These are phyloP conservation scores for Mormyrops attenuatus DNA, from an alignment of 2,797 vertebrate species.

Conservation along the genomic window DNA sequence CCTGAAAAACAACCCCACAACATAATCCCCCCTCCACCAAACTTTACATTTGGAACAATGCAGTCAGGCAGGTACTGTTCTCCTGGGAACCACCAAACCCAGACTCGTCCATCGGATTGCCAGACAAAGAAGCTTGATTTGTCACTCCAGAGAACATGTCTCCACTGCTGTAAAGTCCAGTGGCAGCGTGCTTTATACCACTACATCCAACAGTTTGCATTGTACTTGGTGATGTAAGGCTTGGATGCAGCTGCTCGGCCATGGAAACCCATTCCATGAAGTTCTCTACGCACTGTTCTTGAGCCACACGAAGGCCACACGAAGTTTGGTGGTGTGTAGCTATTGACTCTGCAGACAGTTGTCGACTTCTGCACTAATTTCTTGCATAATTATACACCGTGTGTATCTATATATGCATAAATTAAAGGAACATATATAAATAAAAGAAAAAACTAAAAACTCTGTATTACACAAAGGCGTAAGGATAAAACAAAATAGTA, in stretches of 20 bases:
- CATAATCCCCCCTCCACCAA: background rate
- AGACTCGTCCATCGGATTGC: background rate
- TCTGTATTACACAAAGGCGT: background rate
- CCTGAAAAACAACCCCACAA: background rate
- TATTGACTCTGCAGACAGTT: background rate
- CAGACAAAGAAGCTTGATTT: background rate
- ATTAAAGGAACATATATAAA: background rate
- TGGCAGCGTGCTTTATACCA: background rate
- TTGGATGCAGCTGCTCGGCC: background rate
- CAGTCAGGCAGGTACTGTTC: background rate
- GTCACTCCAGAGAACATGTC: background rate
- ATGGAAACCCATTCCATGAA: background rate
- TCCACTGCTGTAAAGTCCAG: background rate
- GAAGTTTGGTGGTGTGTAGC: background rate
- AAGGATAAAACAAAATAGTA: background rate
- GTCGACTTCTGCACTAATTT: background rate
- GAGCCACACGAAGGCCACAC: background rate
- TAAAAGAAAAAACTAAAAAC: background rate
- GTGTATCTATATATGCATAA: background rate
- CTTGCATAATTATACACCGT: background rate
- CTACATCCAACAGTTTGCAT: background rate
- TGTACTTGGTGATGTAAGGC: background rate
- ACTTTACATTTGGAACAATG: background rate
- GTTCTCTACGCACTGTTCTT: background rate
- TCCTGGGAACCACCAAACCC: background rate